A percentile compares a stretch with the other conserved stretches of the same genome.
phyloP scores from a whole-genome alignment of 1,140 invertebrate genomes.

The Lasioglossum albipes region DNA sequence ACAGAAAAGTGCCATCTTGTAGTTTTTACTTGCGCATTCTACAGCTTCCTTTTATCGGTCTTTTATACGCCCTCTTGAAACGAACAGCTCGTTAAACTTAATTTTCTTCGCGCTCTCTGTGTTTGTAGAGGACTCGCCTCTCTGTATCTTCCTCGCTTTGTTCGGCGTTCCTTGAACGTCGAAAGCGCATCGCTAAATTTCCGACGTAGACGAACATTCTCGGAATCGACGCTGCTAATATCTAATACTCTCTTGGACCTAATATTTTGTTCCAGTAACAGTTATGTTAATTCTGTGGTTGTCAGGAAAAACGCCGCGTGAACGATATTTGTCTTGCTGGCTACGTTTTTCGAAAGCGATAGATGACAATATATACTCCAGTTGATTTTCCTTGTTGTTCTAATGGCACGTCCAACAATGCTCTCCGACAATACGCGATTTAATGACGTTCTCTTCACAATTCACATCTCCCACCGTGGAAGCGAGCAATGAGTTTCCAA shows the following conservation, averaged over 20 bases:
- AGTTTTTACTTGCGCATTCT: conserved; percentile 23
- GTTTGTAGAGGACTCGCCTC: not conserved
- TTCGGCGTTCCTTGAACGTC: not conserved
- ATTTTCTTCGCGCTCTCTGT: conserved; percentile 14
- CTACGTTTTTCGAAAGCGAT: too few relatives aligned
- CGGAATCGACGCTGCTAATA: not conserved
- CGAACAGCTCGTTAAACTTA: conserved; percentile 36
- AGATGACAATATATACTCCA: too few relatives aligned
- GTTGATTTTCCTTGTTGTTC: not conserved
- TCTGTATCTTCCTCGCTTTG: not conserved
- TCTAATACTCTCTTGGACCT: not conserved
- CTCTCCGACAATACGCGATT: not conserved
- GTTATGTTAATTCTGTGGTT: too few relatives aligned
- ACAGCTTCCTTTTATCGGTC: conserved; percentile 36
- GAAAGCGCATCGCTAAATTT: not conserved
- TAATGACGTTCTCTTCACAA: not conserved
- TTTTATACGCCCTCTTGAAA: conserved; percentile 6
- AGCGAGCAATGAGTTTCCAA: conserved; percentile 14
- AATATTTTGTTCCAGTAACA: too few relatives aligned
- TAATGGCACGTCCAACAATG: not conserved
- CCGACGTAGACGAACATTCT: not conserved
- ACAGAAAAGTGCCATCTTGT: conserved; percentile 45
- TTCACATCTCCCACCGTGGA: conserved; percentile 45
- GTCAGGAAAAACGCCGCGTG: too few relatives aligned
- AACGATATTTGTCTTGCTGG: too few relatives aligned